Evolutionary conservation across 1,140 invertebrate genomes (phyloP).

Genomic region (Coelopa frigida): DNA sequence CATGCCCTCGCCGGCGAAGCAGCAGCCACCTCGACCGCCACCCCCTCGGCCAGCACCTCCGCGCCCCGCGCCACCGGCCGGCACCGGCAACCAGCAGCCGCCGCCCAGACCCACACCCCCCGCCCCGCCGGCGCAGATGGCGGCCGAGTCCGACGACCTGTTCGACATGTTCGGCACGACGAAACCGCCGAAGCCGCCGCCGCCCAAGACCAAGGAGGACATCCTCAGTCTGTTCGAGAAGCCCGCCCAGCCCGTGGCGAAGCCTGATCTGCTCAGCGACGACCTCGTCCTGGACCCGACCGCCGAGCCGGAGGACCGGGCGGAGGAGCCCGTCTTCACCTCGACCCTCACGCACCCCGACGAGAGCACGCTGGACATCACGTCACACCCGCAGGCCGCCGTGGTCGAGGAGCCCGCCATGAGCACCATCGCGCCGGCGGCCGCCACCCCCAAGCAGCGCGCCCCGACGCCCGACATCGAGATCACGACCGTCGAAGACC

Average conservation of each 20-base stretch:
- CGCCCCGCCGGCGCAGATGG: conserved; percentile 19
- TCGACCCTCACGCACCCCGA: conserved; percentile 34
- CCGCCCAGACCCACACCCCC: conserved; percentile 29
- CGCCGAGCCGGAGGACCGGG: background rate
- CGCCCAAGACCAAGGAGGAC: conserved; percentile 52
- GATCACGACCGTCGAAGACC: conserved; percentile 40
- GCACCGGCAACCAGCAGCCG: conserved; percentile 26
- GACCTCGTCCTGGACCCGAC: conserved; percentile 41
- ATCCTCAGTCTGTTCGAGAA: conserved; percentile 59
- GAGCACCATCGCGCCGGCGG: conserved; percentile 21
- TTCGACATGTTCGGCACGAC: conserved; percentile 48
- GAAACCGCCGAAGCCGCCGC: conserved; percentile 43
- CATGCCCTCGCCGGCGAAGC: conserved; percentile 24
- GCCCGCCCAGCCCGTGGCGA: conserved; percentile 33
- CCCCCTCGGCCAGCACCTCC: conserved; percentile 46
- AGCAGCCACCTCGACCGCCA: conserved; percentile 32
- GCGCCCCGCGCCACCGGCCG: conserved; percentile 42
- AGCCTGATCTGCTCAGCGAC: conserved; percentile 50
- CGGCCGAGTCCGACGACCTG: conserved; percentile 33
- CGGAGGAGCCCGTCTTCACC: conserved; percentile 32
- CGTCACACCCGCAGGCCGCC: conserved; percentile 35
- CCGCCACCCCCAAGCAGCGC: conserved; percentile 21
- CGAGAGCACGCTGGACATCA: conserved; percentile 40
- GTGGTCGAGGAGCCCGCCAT: conserved; percentile 4
- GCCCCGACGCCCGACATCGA: conserved; percentile 42